Evolutionary conservation across 2,797 vertebrate species (phyloP).

Genomic region (Labroides dimidiatus): DNA sequence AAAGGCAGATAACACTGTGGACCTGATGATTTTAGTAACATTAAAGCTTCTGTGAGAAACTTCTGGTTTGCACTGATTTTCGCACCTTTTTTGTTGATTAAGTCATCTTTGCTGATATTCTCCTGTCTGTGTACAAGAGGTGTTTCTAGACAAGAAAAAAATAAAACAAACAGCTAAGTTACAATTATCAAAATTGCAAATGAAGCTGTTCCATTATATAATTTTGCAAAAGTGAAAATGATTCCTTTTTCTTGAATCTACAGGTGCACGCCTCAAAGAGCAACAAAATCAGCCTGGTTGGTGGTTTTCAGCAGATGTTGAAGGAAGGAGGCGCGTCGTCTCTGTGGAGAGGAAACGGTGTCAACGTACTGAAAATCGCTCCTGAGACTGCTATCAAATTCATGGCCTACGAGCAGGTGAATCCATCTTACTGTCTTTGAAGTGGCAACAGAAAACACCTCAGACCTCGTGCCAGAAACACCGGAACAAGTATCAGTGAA

Average conservation of each 20-base stretch:
- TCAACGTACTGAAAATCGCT: conserved; percentile 95
- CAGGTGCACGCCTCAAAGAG: conserved; percentile 92
- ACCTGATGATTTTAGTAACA: no score
- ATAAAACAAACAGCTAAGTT: no score
- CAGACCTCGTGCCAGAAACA: not conserved
- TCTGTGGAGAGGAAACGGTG: conserved; percentile 94
- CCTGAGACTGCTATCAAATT: conserved; percentile 97
- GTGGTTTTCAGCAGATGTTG: conserved; percentile 93
- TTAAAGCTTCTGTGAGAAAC: no score
- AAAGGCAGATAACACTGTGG: no score
- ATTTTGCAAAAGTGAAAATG: not conserved
- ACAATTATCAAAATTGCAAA: no score
- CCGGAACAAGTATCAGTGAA: not conserved
- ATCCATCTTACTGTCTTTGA: not conserved
- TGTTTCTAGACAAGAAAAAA: no score
- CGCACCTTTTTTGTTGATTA: no score
- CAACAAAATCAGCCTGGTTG: conserved; percentile 89
- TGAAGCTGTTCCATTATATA: not conserved
- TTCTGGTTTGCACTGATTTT: no score
- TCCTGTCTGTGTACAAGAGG: no score
- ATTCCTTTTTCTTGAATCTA: not conserved
- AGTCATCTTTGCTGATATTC: no score
- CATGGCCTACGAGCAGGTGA: conserved; percentile 94
- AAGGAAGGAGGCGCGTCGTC: conserved; percentile 91
- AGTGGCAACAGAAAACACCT: not conserved